Base-by-base conservation (phyloP, 53 echinoderm and acorn worm genomes). In the Glandiceps talaboti region DNA sequence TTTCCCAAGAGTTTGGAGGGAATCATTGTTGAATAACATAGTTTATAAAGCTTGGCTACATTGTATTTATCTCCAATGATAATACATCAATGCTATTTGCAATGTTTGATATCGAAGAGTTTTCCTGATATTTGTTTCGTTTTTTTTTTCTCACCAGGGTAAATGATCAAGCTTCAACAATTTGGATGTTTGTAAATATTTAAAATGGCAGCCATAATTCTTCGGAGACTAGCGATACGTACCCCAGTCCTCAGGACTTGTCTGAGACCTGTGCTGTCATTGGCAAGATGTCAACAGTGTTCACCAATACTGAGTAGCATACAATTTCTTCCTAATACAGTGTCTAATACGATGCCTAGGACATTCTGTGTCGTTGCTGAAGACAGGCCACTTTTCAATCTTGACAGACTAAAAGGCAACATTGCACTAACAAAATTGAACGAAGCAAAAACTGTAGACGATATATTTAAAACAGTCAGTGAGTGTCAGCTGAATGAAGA, bases 401-500 rank as follows among this genome's bases (percentile, higher is more conserved):
- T 45, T 45, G 64, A 45, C 6, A 45, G 64, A 45, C n/a, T n/a
- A n/a, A n/a, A n/a, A n/a, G n/a, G n/a, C n/a, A 45, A 20, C 20
- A 20, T 20, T 20, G 20, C 64, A 12, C 20, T 20, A 20, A 45
- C 6, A 45, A 45, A 45, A 45, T 45, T 45, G 64, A 45, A 45
- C 20, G 64, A 45, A 12, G 6, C 64, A 45, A 45, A 45, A 45
- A 45, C 64, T 45, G 64, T 45, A 6, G 20, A 45, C 6, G 64
- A 45, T 45, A 20, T 45, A 20, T 45, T 45, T 20, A 20, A 45
- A 45, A 20, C 64, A 12, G 64, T 20, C 20, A 20, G 20, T 45
- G 6, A 6, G 20, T 12, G 20, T 45, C 6, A 85, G 73, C 29
- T 88, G 25, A 77, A 74, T 32, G 89, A 85, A 75, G 82, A 88